Evolutionary conservation across 2,113 vertebrate species (phyloP).

Genomic region (Zeus faber): DNA sequence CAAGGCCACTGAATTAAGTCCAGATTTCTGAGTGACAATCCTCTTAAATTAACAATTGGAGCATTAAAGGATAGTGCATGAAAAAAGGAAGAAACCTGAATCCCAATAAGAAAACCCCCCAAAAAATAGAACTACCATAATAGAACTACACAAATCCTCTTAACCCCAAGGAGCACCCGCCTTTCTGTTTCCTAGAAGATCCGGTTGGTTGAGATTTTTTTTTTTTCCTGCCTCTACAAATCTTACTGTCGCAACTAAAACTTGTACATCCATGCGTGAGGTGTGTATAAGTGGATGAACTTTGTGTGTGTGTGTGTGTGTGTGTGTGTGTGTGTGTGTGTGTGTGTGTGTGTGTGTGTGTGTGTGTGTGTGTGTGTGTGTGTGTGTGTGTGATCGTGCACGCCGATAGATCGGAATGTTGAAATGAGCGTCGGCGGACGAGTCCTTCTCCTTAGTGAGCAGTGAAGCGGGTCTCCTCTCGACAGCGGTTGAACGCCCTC

Average conservation of each 20-base stretch:
- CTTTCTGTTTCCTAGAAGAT: constrained; percentile 58
- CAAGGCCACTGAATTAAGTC: constrained; percentile 20
- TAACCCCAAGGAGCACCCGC: constrained; percentile 37
- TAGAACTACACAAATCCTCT: constrained; percentile 50
- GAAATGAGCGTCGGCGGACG: too few species aligned
- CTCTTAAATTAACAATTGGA: constrained; percentile 11
- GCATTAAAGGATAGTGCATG: constrained; percentile 19
- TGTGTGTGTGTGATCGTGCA: not conserved
- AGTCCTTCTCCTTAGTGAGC: too few species aligned
- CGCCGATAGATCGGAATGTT: constrained; percentile 45
- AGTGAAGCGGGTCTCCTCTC: too few species aligned
- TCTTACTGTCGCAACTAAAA: constrained; percentile 33
- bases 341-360: not conserved
- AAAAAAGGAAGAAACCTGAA: not conserved
- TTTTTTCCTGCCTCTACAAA: constrained; percentile 8
- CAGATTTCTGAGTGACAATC: constrained; percentile 2
- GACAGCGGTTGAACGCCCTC: too few species aligned
- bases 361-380: not conserved
- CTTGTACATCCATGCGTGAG: not conserved
- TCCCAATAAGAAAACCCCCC: not conserved
- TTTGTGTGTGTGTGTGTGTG: constrained; percentile 8
- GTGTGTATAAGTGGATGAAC: constrained; percentile 14
- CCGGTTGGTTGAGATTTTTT: constrained; percentile 55
- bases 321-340: constrained; percentile 8
- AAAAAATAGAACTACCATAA: not conserved